A percentile compares a stretch with the other conserved stretches of the same genome.
These are phyloP conservation scores for Pithys albifrons DNA, from an alignment of 2,113 vertebrate species.

Conservation along the genomic window DNA sequence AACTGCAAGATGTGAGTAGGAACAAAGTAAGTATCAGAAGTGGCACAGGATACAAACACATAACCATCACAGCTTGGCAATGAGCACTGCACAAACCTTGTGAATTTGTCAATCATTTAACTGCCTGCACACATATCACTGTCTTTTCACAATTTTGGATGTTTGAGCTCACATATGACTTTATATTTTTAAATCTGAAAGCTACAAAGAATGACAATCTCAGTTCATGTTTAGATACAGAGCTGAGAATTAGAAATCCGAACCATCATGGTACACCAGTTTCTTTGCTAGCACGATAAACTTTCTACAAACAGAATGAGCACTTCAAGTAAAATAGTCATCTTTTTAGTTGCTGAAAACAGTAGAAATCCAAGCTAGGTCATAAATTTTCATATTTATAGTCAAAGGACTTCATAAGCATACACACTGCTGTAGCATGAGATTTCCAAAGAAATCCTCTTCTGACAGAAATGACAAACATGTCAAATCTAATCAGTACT, in stretches of 20 bases:
- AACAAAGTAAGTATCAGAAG: not conserved
- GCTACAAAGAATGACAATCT: not conserved
- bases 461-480: not conserved
- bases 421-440: not conserved
- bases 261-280: not conserved
- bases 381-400: not conserved
- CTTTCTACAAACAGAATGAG: not conserved
- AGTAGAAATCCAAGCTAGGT: not conserved
- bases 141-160: not conserved
- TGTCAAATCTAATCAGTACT: not conserved
- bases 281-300: not conserved
- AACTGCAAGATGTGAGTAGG: not conserved
- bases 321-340: constrained; percentile 23
- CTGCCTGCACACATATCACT: not conserved
- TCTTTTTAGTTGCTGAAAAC: not conserved
- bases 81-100: not conserved
- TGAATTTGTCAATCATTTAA: not conserved
- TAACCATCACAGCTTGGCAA: not conserved
- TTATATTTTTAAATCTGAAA: constrained; percentile 1
- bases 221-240: not conserved
- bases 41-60: not conserved
- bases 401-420: not conserved
- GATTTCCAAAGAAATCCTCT: not conserved
- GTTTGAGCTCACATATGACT: not conserved
- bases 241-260: constrained; percentile 4